These are phyloP conservation scores for Halcyon malimbica DNA, from an alignment of 2,113 vertebrate species.

Conservation along the genomic window DNA sequence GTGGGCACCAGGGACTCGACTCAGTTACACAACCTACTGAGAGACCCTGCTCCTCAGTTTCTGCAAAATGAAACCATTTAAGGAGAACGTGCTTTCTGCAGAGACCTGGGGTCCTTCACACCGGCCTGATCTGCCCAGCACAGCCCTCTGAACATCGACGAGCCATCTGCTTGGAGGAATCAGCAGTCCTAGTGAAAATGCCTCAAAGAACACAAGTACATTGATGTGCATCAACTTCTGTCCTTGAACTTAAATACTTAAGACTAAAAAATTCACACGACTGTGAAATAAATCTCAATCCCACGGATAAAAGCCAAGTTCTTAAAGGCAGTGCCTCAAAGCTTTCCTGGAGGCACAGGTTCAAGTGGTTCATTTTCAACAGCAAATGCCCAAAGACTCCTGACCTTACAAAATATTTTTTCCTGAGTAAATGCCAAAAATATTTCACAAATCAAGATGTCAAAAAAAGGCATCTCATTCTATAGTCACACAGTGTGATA, in stretches of 20 bases:
- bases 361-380: neutral
- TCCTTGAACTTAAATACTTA: neutral
- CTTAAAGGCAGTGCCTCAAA: neutral
- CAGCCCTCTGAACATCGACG: fast-evolving
- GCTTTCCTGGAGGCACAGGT: neutral
- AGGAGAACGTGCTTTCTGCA: neutral
- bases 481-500: neutral
- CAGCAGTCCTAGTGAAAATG: fast-evolving
- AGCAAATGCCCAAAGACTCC: neutral
- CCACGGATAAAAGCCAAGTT: neutral
- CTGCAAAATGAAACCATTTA: neutral
- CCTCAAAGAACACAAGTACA: neutral
- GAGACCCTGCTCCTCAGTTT: neutral
- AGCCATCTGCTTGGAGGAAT: fast-evolving
- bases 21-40: neutral
- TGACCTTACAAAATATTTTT: neutral
- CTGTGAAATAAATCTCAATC: neutral
- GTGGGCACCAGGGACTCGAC: neutral
- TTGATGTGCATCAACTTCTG: neutral
- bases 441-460: neutral
- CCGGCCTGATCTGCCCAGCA: neutral
- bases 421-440: neutral
- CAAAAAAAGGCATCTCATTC: neutral
- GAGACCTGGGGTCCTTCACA: neutral
- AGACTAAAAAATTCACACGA: neutral